Base-by-base conservation (phyloP, 2,797 vertebrate genomes). In the Eutrigla gurnardus region DNA sequence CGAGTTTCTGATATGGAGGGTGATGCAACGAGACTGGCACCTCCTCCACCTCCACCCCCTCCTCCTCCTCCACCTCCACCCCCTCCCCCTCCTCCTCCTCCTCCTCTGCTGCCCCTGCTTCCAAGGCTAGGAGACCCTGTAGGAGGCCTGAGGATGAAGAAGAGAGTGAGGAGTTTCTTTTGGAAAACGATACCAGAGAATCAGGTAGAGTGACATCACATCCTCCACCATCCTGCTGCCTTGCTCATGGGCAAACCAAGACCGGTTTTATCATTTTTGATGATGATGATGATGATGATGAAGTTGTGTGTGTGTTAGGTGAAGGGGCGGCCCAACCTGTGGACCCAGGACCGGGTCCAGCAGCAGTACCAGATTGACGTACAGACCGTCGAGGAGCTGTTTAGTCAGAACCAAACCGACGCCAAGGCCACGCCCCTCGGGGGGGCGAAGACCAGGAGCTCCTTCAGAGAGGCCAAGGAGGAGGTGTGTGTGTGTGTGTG, bases 171-270 rank as follows among this genome's bases (percentile, higher is more conserved):
- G 83, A 97, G 95, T 74, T 97, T 98, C 82, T 97, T 96, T 88
- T 99, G 97, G 97, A 99, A 97, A 82, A 97, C 95, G 4, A 98
- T 98, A 47, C 96, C 97, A 0, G 97, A 97, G 81, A 96, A 98
- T 49, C 95, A 97, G 78, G 96, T 99, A 53, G 90, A 93, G 40
- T 63, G 35, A 5, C 25, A 13, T 25, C 25, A 25, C 2, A 54
- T 54, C 52, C 52, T 54, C 13, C 33, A 35, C 4, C 52, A 35
- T 35, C 17, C 35, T 37, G 5, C 54, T 57, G 54, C 54, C 54
- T 37, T 57, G 33, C 35, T 57, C 54, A 37, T n/a, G 33, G 15
- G 54, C 35, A 37, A n/a, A n/a, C n/a, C n/a, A n/a, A 25, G 25
- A 25, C 25, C 25, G 25, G 25, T 25, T 25, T 25, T 25, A 25